A percentile compares a stretch with the other conserved stretches of the same genome.
Conservation (phyloP, 1,140 invertebrate genomes). For the Drosophila miranda region DNA sequence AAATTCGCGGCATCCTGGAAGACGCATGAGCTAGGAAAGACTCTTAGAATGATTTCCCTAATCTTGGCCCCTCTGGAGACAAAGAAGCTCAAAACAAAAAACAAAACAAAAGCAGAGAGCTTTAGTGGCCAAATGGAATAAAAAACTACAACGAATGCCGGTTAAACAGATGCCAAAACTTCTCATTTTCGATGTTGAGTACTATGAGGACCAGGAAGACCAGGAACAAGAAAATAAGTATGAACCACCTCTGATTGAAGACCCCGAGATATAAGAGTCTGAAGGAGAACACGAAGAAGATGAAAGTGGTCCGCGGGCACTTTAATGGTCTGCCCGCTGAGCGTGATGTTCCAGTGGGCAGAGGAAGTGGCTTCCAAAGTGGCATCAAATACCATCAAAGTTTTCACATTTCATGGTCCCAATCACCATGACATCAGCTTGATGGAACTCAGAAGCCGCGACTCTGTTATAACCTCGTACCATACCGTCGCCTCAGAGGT, state of each 20-base stretch:
- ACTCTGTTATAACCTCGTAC: slow-evolving; percentile 52
- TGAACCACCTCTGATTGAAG: background rate
- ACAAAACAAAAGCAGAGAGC: background rate
- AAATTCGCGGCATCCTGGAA: slow-evolving; percentile 47
- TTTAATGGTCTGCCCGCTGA: slow-evolving; percentile 51
- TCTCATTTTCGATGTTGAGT: slow-evolving; percentile 33
- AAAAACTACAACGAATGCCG: slow-evolving; percentile 11
- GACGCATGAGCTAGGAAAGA: slow-evolving; percentile 86
- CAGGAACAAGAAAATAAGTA: background rate
- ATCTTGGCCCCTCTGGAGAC: slow-evolving; percentile 83
- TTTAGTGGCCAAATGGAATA: slow-evolving; percentile 4
- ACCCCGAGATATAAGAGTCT: background rate
- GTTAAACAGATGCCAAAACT: background rate
- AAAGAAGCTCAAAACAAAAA: slow-evolving; percentile 15
- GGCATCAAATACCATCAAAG: slow-evolving; percentile 9
- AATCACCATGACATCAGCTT: slow-evolving; percentile 31
- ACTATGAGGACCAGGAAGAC: slow-evolving; percentile 1
- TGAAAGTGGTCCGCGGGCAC: slow-evolving; percentile 18
- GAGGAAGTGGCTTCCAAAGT: slow-evolving; percentile 42
- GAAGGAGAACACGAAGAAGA: background rate
- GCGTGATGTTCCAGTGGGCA: slow-evolving; percentile 50
- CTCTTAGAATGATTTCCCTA: slow-evolving; percentile 94
- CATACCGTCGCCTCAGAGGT: slow-evolving; percentile 22
- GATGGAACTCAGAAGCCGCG: slow-evolving; percentile 5
- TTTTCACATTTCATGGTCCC: slow-evolving; percentile 40